These are phyloP conservation scores for Bufo gargarizans DNA, from an alignment of 2,113 vertebrate genomes.

Conservation along the genomic window DNA sequence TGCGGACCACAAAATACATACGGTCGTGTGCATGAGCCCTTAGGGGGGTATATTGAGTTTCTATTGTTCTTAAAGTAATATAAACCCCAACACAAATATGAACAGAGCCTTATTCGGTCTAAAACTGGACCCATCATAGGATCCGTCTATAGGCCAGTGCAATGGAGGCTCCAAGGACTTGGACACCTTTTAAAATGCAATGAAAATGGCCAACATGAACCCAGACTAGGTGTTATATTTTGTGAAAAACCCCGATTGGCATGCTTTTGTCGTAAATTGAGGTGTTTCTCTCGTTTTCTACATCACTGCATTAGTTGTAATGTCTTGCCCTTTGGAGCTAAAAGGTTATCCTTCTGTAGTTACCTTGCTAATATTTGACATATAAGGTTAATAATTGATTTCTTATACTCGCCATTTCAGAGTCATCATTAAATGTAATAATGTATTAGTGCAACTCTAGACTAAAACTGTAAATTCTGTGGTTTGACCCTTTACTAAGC, in stretches of 20 bases:
- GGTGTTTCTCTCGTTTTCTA: not conserved
- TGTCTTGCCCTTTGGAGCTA: not conserved
- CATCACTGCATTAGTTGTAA: not conserved
- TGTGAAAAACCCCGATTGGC: not conserved
- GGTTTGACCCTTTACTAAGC: not conserved
- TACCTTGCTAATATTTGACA: not conserved
- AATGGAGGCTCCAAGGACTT: not conserved
- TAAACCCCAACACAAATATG: not conserved
- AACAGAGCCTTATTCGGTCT: not conserved
- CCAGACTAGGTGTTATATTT: not conserved
- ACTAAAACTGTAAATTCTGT: not conserved
- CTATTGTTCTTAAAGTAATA: too few species aligned
- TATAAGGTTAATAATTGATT: not conserved
- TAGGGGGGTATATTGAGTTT: too few species aligned
- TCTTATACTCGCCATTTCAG: not conserved
- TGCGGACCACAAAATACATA: too few species aligned
- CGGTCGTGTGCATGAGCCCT: too few species aligned
- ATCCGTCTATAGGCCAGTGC: too few species aligned
- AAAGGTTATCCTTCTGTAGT: not conserved
- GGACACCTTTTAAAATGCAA: too few species aligned
- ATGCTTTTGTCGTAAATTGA: not conserved
- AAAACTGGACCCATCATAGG: too few species aligned
- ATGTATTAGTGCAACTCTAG: not conserved
- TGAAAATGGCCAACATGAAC: not conserved
- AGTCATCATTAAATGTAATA: not conserved